Evolutionary conservation across 2,888 invertebrate genomes (phyloP).

Genomic region (Spisula solida): DNA sequence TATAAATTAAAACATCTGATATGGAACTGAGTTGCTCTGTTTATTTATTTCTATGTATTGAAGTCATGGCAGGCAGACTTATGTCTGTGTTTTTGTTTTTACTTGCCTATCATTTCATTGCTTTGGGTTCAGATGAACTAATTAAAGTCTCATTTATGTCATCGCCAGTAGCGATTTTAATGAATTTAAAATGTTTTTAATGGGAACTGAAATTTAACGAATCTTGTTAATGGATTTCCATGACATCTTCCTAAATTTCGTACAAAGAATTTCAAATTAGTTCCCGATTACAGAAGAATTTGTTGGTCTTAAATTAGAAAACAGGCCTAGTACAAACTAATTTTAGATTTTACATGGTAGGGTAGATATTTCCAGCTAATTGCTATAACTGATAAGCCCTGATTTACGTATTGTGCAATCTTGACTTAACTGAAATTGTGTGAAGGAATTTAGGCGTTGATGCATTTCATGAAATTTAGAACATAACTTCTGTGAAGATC

Average conservation of each 20-base stretch:
- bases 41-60: background rate
- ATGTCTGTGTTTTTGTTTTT: background rate
- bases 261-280: background rate
- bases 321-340: background rate
- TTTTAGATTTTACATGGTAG: background rate
- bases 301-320: constrained; percentile 6
- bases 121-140: constrained; percentile 9
- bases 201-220: background rate
- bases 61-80: constrained; percentile 1
- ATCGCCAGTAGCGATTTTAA: background rate
- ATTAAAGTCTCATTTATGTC: constrained; percentile 2
- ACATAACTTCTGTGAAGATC: background rate
- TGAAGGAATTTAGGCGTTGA: constrained; percentile 5
- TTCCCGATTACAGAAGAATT: background rate
- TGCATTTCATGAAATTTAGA: background rate
- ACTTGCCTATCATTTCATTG: background rate
- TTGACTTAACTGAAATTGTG: background rate
- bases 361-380: background rate
- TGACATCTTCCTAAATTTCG: background rate
- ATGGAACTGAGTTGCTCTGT: background rate
- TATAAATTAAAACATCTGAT: background rate
- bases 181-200: background rate
- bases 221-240: background rate
- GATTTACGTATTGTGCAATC: constrained; percentile 5
- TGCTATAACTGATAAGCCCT: background rate